A percentile compares a stretch with the other conserved stretches of the same genome.
These are phyloP conservation scores for Himalopsyche phryganea DNA, from an alignment of 1,140 invertebrate genomes.

Conservation along the genomic window DNA sequence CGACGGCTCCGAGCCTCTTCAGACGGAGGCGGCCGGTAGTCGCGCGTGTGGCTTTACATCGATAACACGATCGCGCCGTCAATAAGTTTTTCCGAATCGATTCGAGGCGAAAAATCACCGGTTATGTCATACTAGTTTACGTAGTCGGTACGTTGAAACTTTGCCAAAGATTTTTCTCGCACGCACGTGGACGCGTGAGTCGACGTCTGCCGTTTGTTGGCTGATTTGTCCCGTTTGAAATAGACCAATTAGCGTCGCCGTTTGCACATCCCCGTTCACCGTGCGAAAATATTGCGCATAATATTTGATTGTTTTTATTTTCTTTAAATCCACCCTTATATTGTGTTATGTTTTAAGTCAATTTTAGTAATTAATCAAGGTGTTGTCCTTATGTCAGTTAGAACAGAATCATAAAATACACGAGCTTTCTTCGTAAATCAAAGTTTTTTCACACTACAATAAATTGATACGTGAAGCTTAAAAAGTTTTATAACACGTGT, in stretches of 20 bases:
- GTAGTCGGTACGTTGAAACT: background rate
- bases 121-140: background rate
- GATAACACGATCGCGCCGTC: slow-evolving; percentile 6
- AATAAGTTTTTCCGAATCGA: slow-evolving; percentile 11
- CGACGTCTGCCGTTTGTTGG: background rate
- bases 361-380: too few species aligned
- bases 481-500: too few species aligned
- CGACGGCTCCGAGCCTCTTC: background rate
- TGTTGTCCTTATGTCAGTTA: too few species aligned
- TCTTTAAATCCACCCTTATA: too few species aligned
- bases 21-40: slow-evolving; percentile 4
- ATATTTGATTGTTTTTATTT: too few species aligned
- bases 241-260: slow-evolving; percentile 18
- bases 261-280: slow-evolving; percentile 4
- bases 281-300: background rate
- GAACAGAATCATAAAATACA: too few species aligned
- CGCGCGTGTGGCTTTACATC: slow-evolving; percentile 13
- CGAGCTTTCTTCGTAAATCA: too few species aligned
- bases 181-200: background rate
- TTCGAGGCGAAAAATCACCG: slow-evolving; percentile 1
- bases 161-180: background rate
- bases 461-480: too few species aligned
- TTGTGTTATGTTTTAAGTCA: too few species aligned
- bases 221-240: slow-evolving; percentile 4
- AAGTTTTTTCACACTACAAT: too few species aligned